These are phyloP conservation scores for Liodrosophila aerea DNA, from an alignment of 2,888 invertebrate species.

Conservation along the genomic window DNA sequence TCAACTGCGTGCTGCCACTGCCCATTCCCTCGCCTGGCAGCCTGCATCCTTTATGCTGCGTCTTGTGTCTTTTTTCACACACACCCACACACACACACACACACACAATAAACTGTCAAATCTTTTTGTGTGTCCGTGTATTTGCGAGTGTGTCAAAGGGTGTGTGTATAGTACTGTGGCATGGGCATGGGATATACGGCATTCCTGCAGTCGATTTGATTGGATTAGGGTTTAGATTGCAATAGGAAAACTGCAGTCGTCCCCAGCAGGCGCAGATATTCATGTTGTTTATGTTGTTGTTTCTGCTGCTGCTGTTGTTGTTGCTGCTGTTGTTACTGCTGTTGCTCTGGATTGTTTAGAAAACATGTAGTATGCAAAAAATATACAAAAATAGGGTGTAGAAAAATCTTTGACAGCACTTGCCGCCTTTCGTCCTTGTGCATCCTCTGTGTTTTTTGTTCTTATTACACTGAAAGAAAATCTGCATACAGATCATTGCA, in stretches of 20 bases:
- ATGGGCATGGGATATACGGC: constrained; percentile 3
- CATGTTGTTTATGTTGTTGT: constrained; percentile 32
- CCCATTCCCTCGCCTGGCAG: background rate
- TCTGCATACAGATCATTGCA: no score
- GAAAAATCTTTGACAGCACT: constrained; percentile 41
- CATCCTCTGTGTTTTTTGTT: constrained; percentile 36
- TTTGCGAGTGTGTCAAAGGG: constrained; percentile 3
- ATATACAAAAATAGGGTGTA: constrained; percentile 1
- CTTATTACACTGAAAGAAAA: no score
- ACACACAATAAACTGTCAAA: constrained; percentile 66
- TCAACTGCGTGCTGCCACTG: constrained; percentile 22
- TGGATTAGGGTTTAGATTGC: constrained; percentile 78
- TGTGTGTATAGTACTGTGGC: background rate
- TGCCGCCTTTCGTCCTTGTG: constrained; percentile 37
- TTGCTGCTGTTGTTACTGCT: constrained; percentile 26
- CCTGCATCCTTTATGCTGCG: constrained; percentile 3
- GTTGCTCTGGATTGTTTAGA: constrained; percentile 59
- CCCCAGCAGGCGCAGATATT: constrained; percentile 24
- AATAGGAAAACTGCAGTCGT: constrained; percentile 62
- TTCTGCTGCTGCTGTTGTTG: constrained; percentile 28
- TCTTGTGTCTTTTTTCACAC: constrained; percentile 22
- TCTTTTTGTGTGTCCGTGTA: constrained; percentile 51
- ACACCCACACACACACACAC: no score
- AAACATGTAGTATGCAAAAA: constrained; percentile 63
- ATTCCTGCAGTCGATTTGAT: constrained; percentile 74